These are phyloP conservation scores for Bombyx mandarina DNA, from an alignment of 1,140 invertebrate species.

Conservation along the genomic window DNA sequence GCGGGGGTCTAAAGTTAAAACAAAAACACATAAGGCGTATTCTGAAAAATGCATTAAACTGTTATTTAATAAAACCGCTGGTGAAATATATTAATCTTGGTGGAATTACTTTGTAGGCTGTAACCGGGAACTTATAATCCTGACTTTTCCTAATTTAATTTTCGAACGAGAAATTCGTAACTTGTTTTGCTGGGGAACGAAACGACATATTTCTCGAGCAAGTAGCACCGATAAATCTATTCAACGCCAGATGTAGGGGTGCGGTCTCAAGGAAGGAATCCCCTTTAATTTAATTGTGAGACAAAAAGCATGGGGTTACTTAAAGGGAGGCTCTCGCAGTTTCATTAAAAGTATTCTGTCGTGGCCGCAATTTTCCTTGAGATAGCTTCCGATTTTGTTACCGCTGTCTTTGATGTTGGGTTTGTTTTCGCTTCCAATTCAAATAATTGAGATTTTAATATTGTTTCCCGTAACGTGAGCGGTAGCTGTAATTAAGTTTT, in stretches of 20 bases:
- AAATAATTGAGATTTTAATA: conserved; percentile 1
- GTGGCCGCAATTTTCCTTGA: conserved; percentile 7
- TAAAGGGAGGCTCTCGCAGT: conserved; percentile 7
- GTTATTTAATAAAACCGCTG: too few relatives aligned
- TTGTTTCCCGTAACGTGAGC: not conserved
- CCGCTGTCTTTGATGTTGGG: conserved; percentile 9
- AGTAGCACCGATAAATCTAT: too few relatives aligned
- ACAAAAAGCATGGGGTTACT: conserved; percentile 13
- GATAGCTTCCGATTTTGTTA: conserved; percentile 9
- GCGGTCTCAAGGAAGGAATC: not conserved
- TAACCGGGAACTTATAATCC: too few relatives aligned
- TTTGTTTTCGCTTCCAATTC: conserved; percentile 2
- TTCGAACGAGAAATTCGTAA: too few relatives aligned
- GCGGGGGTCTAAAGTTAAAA: too few relatives aligned
- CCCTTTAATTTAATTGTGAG: conserved; percentile 17
- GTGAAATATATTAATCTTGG: too few relatives aligned
- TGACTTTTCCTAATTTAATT: too few relatives aligned
- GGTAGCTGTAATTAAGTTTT: not conserved
- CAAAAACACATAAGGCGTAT: too few relatives aligned
- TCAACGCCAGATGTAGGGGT: not conserved
- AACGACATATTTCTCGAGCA: too few relatives aligned
- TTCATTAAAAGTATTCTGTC: conserved; percentile 22
- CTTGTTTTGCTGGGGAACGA: too few relatives aligned
- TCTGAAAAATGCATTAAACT: too few relatives aligned
- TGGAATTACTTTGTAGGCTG: too few relatives aligned